Conservation (phyloP, 2,797 vertebrate genomes). For the Thaleichthys pacificus region DNA sequence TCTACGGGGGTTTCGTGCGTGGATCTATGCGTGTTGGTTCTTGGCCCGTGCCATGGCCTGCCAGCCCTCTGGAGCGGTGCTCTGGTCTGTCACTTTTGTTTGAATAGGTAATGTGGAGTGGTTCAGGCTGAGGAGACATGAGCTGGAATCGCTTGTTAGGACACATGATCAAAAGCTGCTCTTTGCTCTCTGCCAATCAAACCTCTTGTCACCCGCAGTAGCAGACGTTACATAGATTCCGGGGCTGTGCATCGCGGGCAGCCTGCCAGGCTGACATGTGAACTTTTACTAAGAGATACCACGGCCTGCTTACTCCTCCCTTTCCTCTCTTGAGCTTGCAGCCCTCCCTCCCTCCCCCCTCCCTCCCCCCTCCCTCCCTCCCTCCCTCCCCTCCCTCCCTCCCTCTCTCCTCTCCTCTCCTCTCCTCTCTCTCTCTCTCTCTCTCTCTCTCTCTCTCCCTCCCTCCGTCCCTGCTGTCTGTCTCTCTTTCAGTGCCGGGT, state of each 20-base stretch:
- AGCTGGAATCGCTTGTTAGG: slow-evolving; percentile 98
- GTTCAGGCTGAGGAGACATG: slow-evolving; percentile 91
- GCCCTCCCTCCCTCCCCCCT: slow-evolving; percentile 49
- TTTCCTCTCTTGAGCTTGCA: slow-evolving; percentile 49
- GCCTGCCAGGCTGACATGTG: slow-evolving; percentile 89
- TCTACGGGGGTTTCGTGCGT: slow-evolving; percentile 19
- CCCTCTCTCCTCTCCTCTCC: slow-evolving; percentile 60
- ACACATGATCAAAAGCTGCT: slow-evolving; percentile 96
- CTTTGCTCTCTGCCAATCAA: slow-evolving; percentile 96
- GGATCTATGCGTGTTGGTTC: slow-evolving; percentile 57
- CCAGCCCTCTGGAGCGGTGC: slow-evolving; percentile 84
- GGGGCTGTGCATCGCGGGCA: slow-evolving; percentile 81
- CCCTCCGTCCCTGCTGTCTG: slow-evolving; percentile 60
- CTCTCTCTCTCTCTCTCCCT: slow-evolving; percentile 56
- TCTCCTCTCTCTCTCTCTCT: slow-evolving; percentile 61
- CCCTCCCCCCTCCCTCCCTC: slow-evolving; percentile 40
- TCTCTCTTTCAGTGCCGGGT: neutral
- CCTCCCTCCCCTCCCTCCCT: slow-evolving; percentile 47
- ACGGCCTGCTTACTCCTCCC: slow-evolving; percentile 74
- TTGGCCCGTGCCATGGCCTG: slow-evolving; percentile 79
- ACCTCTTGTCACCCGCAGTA: slow-evolving; percentile 90
- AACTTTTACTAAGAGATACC: slow-evolving; percentile 84
- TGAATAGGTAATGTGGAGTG: slow-evolving; percentile 96
- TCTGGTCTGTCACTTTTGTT: slow-evolving; percentile 96
- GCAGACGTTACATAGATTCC: slow-evolving; percentile 95